Conservation (phyloP, 2,113 vertebrate species). For the Pachycephala philippinensis region DNA sequence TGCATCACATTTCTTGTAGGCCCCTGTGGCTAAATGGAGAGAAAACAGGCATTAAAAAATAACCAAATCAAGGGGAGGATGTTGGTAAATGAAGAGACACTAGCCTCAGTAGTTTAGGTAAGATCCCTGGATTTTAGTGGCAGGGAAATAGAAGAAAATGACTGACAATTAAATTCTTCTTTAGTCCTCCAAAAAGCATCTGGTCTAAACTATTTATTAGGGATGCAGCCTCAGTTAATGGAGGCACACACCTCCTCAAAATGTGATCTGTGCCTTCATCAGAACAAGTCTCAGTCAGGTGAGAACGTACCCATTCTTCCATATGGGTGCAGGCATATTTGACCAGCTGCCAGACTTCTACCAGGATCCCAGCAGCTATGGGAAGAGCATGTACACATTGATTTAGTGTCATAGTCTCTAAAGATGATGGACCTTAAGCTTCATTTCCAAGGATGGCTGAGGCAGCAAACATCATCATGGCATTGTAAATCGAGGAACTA, state of each 20-base stretch:
- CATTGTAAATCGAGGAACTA: background rate
- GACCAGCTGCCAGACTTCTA: background rate
- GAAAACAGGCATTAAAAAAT: background rate
- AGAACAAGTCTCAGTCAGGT: background rate
- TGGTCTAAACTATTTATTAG: background rate
- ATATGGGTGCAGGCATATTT: background rate
- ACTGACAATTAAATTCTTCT: background rate
- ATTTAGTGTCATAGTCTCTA: background rate
- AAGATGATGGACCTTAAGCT: background rate
- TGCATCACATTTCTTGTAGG: background rate
- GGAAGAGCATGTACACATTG: background rate
- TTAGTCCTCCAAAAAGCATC: background rate
- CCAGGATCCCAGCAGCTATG: background rate
- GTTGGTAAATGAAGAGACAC: background rate
- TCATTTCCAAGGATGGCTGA: background rate
- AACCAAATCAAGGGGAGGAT: background rate
- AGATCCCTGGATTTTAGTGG: background rate
- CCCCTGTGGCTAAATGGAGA: background rate
- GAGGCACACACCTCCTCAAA: background rate
- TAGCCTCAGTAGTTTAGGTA: background rate
- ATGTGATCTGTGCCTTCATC: background rate
- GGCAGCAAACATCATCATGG: background rate
- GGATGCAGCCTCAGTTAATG: background rate
- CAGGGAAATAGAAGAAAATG: background rate
- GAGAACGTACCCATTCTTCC: background rate